Evolutionary conservation across 2,113 vertebrate genomes (phyloP).

Genomic region (Calcarius ornatus): DNA sequence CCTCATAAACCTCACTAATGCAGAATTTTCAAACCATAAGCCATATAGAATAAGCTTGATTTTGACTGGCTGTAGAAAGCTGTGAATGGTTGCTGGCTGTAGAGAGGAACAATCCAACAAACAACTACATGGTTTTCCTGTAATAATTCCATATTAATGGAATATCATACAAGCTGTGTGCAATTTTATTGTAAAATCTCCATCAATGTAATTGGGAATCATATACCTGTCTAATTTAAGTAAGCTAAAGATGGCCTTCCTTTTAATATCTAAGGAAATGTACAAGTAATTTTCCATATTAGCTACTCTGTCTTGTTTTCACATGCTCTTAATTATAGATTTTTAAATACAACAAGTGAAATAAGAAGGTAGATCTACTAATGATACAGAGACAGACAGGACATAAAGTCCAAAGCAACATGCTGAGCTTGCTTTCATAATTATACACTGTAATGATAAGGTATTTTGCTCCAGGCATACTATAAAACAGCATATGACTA

Average conservation of each 20-base stretch:
- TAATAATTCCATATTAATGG: background rate
- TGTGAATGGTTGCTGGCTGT: background rate
- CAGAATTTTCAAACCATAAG: background rate
- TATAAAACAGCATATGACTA: background rate
- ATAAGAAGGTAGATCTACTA: background rate
- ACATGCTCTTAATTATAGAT: background rate
- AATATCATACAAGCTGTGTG: background rate
- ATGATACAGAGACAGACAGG: background rate
- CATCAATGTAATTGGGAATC: background rate
- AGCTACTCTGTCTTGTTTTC: background rate
- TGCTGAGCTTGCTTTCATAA: background rate
- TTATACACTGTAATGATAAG: background rate
- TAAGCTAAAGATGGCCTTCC: background rate
- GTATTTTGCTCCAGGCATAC: background rate
- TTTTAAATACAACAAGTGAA: background rate
- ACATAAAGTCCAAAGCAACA: background rate
- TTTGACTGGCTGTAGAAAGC: background rate
- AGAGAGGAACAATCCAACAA: background rate
- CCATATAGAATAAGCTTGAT: background rate
- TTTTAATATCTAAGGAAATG: background rate
- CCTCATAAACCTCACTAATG: background rate
- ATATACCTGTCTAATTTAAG: background rate
- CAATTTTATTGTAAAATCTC: background rate
- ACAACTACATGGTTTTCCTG: background rate
- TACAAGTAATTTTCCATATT: background rate